Conservation (phyloP, 2,888 invertebrate species). For the Drosophila limbata region DNA sequence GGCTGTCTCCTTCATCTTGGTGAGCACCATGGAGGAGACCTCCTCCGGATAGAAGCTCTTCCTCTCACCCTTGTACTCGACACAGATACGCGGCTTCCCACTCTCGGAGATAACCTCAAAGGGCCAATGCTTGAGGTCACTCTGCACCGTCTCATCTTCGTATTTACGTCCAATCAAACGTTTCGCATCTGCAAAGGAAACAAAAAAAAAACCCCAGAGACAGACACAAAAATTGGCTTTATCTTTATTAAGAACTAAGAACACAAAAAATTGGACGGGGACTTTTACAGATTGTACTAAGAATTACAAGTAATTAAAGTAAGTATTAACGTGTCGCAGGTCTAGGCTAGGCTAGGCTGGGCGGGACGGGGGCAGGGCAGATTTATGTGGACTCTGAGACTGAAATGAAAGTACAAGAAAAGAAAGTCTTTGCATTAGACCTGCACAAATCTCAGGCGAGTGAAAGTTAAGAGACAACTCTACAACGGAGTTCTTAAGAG, state of each 20-base stretch:
- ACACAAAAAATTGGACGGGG: constrained; percentile 46
- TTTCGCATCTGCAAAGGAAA: constrained; percentile 91
- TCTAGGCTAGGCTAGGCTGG: constrained; percentile 54
- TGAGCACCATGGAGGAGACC: constrained; percentile 96
- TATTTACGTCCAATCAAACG: constrained; percentile 97
- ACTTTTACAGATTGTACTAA: constrained; percentile 40
- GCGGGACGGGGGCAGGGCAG: constrained; percentile 43
- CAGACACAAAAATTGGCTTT: constrained; percentile 21
- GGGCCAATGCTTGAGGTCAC: constrained; percentile 97
- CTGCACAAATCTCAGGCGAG: constrained; percentile 39
- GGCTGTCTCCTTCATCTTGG: constrained; percentile 94
- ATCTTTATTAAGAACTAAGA: constrained; percentile 65
- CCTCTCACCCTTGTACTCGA: constrained; percentile 94
- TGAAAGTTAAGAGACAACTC: not conserved
- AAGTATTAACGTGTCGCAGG: constrained; percentile 43
- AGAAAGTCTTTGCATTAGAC: constrained; percentile 61
- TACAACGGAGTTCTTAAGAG: not conserved
- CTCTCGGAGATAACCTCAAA: constrained; percentile 94
- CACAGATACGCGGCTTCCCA: constrained; percentile 93
- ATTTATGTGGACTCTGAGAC: constrained; percentile 71
- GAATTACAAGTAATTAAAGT: constrained; percentile 15
- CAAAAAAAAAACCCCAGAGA: constrained; percentile 24
- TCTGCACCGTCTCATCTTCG: constrained; percentile 95
- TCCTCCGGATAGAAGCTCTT: constrained; percentile 97
- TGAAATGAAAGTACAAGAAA: constrained; percentile 75